Conservation (phyloP, 2,113 vertebrate genomes). For the Hyperoodon ampullatus region DNA sequence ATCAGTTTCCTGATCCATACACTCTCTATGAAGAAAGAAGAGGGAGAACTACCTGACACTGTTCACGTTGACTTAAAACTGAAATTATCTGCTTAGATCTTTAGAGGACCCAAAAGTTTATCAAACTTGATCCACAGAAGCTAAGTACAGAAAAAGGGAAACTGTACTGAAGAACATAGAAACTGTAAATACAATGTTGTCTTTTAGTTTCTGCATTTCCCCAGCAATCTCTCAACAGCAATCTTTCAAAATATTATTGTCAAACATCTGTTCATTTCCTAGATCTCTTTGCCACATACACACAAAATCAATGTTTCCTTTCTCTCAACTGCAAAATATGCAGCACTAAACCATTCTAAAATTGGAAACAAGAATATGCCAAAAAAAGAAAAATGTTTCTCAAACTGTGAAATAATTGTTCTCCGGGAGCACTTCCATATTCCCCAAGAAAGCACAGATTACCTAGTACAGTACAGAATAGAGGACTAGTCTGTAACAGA, state of each 20-base stretch:
- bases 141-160: background rate
- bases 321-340: background rate
- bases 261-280: background rate
- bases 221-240: background rate
- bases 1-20: background rate
- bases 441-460: background rate
- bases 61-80: background rate
- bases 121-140: background rate
- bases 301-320: constrained; percentile 16
- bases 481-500: background rate
- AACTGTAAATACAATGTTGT: background rate
- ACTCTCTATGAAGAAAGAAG: background rate
- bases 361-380: background rate
- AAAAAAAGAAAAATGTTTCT: constrained; percentile 10
- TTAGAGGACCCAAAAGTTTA: background rate
- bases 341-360: background rate
- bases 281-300: background rate
- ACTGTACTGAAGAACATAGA: background rate
- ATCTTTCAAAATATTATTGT: background rate
- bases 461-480: background rate
- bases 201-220: background rate
- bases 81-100: background rate
- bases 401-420: background rate
- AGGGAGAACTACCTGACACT: background rate
- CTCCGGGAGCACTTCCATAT: background rate